Evolutionary conservation across 2,888 invertebrate genomes (phyloP).

Genomic region (Disparrhopalites patrizii): DNA sequence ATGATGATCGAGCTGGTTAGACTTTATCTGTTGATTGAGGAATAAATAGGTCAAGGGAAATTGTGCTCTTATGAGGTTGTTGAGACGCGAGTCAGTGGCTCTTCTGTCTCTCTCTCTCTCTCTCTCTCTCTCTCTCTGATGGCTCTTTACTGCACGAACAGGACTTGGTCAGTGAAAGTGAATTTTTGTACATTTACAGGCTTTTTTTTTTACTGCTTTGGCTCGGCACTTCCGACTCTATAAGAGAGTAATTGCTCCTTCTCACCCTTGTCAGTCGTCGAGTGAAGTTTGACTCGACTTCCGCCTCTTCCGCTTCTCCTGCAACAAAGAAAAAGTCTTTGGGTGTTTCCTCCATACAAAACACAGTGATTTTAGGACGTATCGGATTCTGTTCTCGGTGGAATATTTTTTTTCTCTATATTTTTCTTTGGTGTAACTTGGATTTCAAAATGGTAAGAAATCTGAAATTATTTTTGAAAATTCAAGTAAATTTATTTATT

Average conservation of each 20-base stretch:
- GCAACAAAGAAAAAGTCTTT: not conserved
- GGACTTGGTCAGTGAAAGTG: constrained; percentile 37
- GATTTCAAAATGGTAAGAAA: not conserved
- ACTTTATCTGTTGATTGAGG: too few species aligned
- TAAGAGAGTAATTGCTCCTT: constrained; percentile 31
- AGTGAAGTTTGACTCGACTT: constrained; percentile 14
- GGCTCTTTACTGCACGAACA: not conserved
- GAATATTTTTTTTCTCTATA: too few species aligned
- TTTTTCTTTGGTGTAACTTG: not conserved
- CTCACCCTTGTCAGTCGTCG: constrained; percentile 25
- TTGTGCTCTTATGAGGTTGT: not conserved
- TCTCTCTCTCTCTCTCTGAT: not conserved
- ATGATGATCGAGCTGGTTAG: too few species aligned
- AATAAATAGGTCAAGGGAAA: constrained; percentile 31
- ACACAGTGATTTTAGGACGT: too few species aligned
- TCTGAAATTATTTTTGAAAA: not conserved
- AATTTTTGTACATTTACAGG: constrained; percentile 25
- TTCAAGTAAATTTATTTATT: too few species aligned
- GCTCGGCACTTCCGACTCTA: constrained; percentile 40
- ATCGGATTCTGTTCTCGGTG: too few species aligned
- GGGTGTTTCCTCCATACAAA: too few species aligned
- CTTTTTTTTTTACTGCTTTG: constrained; percentile 21
- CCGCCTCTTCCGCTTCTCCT: constrained; percentile 3
- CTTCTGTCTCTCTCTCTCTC: not conserved
- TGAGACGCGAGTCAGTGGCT: constrained; percentile 1